Evolutionary conservation across 2,797 vertebrate species (phyloP), one percentile per base, ranked within the genome.

Genomic region (Poeciliopsis gracilis): DNA sequence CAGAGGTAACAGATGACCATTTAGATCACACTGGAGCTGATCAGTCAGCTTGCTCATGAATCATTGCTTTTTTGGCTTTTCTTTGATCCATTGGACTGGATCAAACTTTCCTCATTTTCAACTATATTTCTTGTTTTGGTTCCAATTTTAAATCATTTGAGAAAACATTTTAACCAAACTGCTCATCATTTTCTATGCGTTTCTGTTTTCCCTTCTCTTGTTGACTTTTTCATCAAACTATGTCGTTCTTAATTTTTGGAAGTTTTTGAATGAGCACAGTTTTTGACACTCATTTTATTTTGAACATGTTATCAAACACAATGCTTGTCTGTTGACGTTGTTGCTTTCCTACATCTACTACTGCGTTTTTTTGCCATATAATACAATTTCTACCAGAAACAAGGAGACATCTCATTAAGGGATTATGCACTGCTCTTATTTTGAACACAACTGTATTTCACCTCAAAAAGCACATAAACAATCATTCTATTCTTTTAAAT

Each of bases 391-490:
- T 69, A 43, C 20, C 38, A 69, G 36, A 43, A 69, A 69, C 66
- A 43, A 23, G 38, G 25, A 45, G 41, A 70, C 25, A 16, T 45
- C 12, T 45, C 23, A n/a, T 15, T n/a, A 45, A 45, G 41, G 25
- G 25, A 70, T 70, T 8, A 70, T 7, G 41, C 6, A 70, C 41
- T 45, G 67, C 67, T 70, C 23, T 43, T 70, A 45, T 45, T 70
- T 70, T 70, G 67, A 70, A 70, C 38, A 70, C 41, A 70, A n/a
- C 38, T 70, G 41, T 45, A 28, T 45, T 45, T 43, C 38, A 70
- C 38, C 41, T 43, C 41, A 45, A 5, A n/a, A 70, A 70, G 41
- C 41, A 69, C 41, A 70, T 70, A n/a, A 69, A 41, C 36, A 12
- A 43, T 2, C 9, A 7, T 67, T 15, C 10, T 43, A 43, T 69